Evolutionary conservation across 2,113 vertebrate genomes (phyloP), one percentile per base, ranked within the genome.

Genomic region (Bufo gargarizans): DNA sequence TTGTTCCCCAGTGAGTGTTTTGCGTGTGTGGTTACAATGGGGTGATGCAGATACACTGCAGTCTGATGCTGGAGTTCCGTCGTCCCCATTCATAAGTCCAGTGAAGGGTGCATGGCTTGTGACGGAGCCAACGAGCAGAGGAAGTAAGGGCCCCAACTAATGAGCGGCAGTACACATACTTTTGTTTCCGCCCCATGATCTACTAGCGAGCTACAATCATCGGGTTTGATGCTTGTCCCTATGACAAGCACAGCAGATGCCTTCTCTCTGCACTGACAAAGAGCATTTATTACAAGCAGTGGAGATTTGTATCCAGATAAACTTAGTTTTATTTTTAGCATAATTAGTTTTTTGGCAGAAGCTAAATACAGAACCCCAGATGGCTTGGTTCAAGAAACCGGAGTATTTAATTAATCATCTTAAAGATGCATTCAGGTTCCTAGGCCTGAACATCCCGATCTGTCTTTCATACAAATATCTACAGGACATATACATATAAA

Each of bases 11-110:
- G 91, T 92, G 94, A 95, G 94, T 92, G 94, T 92, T 91, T 92
- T 95, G 95, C 93, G 90, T 95, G 95, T 95, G 93, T 93, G 92
- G 90, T 91, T 93, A 94, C 93, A 94, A 93, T 93, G 93, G 92
- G 87, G 91, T 89, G 92, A 92, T 92, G 94, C 93, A 92, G 94
- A 90, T 89, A 92, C 91, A 91, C 91, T 63, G 58, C 71, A 86
- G 91, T 93, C 93, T 91, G 85, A 93, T 91, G 91, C 91, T 59
- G 63, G 87, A 93, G 94, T 95, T 95, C 94, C 92, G 90, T 92
- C 91, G 65, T 88, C 81, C 72, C 93, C 93, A 92, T 94, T 94
- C 93, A 91, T 90, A 91, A 92, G 90, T 89, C 81, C 72, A 3
- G 91, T 78, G 89, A 89, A 93, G 91, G 91, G 90, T 89, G 91